phyloP scores from a whole-genome alignment of 2,797 vertebrate species.

The Sebastes aleutianus region DNA sequence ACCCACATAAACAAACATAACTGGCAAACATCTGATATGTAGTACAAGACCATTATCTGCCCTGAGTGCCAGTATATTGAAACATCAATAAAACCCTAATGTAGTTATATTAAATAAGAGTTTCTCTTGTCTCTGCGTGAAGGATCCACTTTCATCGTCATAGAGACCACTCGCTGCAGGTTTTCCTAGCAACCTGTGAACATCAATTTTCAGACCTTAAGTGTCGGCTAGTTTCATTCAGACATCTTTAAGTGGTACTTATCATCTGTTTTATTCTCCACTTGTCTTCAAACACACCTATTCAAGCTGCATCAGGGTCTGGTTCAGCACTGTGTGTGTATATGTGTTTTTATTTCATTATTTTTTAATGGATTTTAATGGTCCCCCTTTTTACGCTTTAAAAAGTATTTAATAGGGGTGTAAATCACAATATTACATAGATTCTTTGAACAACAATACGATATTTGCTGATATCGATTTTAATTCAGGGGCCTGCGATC shows the following conservation, averaged over 20 bases:
- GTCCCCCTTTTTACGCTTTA: neutral
- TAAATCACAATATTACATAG: no score
- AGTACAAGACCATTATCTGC: neutral
- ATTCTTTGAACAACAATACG: no score
- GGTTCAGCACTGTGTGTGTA: neutral
- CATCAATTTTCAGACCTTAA: slow-evolving; percentile 25
- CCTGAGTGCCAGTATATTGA: slow-evolving; percentile 5
- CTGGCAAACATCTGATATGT: neutral
- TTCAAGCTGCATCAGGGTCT: neutral
- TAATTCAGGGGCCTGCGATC: no score
- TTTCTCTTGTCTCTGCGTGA: slow-evolving; percentile 19
- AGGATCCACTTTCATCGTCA: slow-evolving; percentile 24
- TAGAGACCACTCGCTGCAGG: slow-evolving; percentile 21
- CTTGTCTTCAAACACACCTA: slow-evolving; percentile 20
- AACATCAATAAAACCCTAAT: neutral
- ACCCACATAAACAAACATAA: neutral
- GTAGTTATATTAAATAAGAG: neutral
- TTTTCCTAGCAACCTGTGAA: slow-evolving; percentile 46
- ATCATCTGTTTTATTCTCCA: slow-evolving; percentile 15
- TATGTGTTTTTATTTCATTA: neutral
- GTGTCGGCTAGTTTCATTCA: slow-evolving; percentile 29
- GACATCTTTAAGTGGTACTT: slow-evolving; percentile 51
- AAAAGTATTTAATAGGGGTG: neutral
- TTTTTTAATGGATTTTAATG: neutral
- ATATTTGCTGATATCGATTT: no score